phyloP scores from a whole-genome alignment of 2,113 vertebrate genomes.

The Melanerpes formicivorus region DNA sequence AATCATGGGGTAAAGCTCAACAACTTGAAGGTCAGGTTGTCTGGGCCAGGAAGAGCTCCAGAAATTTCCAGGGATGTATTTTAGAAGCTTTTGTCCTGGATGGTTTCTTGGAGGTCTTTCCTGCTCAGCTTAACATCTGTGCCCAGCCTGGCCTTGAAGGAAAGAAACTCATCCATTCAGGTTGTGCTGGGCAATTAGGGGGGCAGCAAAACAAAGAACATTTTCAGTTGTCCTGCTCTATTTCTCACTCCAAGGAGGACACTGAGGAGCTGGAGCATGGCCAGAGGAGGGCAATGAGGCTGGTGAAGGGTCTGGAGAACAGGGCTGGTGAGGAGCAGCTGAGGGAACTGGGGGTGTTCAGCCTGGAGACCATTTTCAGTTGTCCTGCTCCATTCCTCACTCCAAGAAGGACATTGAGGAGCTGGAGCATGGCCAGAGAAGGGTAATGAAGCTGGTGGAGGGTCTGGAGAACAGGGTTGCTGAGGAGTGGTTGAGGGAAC shows the following conservation, averaged over 20 bases:
- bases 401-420: too few species aligned
- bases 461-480: too few species aligned
- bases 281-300: too few species aligned
- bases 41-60: neutral
- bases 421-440: too few species aligned
- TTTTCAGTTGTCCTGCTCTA: neutral
- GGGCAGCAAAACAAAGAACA: neutral
- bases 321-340: fast-evolving
- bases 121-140: neutral
- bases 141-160: neutral
- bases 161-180: neutral
- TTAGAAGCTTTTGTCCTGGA: neutral
- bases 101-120: neutral
- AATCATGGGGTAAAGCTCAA: neutral
- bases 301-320: neutral
- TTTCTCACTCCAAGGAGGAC: neutral
- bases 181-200: neutral
- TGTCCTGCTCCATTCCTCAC: too few species aligned
- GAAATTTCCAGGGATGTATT: neutral
- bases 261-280: fast-evolving
- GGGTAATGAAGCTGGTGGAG: too few species aligned
- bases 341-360: neutral
- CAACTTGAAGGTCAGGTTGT: neutral
- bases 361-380: neutral
- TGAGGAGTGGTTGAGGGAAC: too few species aligned